Evolutionary conservation across 2,888 invertebrate species (phyloP).

Genomic region (Gonocerus acuteangulatus): DNA sequence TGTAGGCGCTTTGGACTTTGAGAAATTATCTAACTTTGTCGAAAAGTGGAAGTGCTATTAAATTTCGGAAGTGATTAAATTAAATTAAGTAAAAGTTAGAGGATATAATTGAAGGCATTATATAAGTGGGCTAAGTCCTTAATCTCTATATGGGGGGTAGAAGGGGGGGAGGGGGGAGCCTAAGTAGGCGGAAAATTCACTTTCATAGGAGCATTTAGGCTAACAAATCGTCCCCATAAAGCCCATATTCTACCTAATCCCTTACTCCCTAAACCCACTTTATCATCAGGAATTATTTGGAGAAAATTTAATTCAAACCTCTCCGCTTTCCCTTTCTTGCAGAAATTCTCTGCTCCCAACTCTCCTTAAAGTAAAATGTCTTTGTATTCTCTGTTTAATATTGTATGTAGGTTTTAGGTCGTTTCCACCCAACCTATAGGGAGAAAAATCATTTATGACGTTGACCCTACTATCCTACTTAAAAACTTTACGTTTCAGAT

Average conservation of each 20-base stretch:
- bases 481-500: no score
- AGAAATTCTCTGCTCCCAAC: no score
- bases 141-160: not conserved
- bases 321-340: no score
- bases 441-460: no score
- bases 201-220: slow-evolving; percentile 14
- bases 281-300: no score
- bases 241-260: not conserved
- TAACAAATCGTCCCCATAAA: not conserved
- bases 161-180: not conserved
- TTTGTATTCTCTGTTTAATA: no score
- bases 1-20: not conserved
- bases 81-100: slow-evolving; percentile 14
- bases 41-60: slow-evolving; percentile 9
- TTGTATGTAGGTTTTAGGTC: no score
- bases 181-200: slow-evolving; percentile 19
- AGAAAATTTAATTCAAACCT: no score
- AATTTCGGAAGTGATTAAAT: slow-evolving; percentile 17
- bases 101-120: slow-evolving; percentile 9
- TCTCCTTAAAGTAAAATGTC: no score
- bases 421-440: no score
- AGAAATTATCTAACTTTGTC: slow-evolving; percentile 10
- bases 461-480: no score
- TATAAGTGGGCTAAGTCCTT: slow-evolving; percentile 9
- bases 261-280: no score